Percentiles rank a stretch among this genome's conserved stretches.
These are phyloP conservation scores for Onychostruthus taczanowskii DNA, from an alignment of 2,113 vertebrate species.

Conservation along the genomic window DNA sequence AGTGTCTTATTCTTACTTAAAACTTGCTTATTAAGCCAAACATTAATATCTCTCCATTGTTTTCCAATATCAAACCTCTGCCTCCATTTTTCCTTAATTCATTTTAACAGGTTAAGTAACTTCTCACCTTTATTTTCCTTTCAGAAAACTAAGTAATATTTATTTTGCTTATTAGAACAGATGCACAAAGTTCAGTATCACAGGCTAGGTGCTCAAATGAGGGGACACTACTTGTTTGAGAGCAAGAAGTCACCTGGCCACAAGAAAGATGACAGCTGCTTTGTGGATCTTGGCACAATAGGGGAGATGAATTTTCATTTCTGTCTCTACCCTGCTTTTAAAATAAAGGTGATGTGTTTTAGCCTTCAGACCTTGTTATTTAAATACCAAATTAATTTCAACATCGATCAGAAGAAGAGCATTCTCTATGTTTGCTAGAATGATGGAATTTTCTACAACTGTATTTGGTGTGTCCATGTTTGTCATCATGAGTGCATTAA, in stretches of 20 bases:
- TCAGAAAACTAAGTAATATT: background rate
- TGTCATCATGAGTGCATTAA: background rate
- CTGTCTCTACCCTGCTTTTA: background rate
- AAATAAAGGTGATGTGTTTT: background rate
- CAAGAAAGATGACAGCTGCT: background rate
- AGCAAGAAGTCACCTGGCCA: background rate
- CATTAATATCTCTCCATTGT: background rate
- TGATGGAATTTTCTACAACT: background rate
- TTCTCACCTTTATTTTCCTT: background rate
- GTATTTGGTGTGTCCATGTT: rapidly evolving
- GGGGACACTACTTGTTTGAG: background rate
- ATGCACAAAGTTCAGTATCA: background rate
- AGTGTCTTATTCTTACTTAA: background rate
- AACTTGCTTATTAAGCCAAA: background rate
- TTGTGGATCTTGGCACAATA: background rate
- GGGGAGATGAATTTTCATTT: background rate
- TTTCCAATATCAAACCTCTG: background rate
- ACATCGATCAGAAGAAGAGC: background rate
- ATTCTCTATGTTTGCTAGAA: background rate
- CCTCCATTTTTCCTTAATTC: background rate
- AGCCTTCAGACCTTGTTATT: background rate
- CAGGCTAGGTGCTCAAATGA: background rate
- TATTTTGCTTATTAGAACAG: background rate
- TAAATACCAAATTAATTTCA: background rate
- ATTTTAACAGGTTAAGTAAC: background rate